These are phyloP conservation scores for Timema podura DNA, from an alignment of 2,888 invertebrate species.

Conservation along the genomic window DNA sequence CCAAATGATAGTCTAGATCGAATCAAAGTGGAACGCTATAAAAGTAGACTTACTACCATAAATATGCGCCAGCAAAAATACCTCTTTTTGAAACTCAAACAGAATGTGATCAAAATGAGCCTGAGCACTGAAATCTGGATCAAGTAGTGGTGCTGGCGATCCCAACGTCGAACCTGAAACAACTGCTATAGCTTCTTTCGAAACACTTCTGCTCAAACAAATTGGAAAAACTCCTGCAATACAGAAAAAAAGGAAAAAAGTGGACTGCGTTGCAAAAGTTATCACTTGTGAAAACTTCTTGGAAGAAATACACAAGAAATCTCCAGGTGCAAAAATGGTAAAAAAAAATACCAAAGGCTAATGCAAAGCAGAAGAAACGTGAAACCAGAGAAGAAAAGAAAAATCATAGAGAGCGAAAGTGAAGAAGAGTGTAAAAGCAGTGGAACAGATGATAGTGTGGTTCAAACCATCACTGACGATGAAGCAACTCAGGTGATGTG, in stretches of 20 bases:
- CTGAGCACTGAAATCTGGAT: too few species aligned
- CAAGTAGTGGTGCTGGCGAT: neutral
- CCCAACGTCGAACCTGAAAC: neutral
- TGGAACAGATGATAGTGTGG: neutral
- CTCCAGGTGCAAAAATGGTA: neutral
- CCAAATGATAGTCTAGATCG: neutral
- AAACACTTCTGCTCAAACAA: neutral
- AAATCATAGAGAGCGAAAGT: neutral
- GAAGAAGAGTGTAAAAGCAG: neutral
- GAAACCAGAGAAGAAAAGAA: neutral
- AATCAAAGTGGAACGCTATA: neutral
- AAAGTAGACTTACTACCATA: too few species aligned
- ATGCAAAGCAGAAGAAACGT: neutral
- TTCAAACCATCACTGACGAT: neutral
- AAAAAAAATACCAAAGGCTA: neutral
- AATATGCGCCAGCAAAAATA: too few species aligned
- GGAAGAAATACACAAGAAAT: neutral
- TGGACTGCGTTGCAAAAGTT: neutral
- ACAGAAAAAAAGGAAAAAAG: neutral
- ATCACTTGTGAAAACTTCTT: neutral
- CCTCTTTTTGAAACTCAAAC: too few species aligned
- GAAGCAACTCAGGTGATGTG: neutral
- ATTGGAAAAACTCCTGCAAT: neutral
- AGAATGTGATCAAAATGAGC: too few species aligned
- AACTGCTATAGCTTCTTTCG: neutral